Evolutionary conservation across 2,113 vertebrate species (phyloP).

Genomic region (Anarrhichthys ocellatus): DNA sequence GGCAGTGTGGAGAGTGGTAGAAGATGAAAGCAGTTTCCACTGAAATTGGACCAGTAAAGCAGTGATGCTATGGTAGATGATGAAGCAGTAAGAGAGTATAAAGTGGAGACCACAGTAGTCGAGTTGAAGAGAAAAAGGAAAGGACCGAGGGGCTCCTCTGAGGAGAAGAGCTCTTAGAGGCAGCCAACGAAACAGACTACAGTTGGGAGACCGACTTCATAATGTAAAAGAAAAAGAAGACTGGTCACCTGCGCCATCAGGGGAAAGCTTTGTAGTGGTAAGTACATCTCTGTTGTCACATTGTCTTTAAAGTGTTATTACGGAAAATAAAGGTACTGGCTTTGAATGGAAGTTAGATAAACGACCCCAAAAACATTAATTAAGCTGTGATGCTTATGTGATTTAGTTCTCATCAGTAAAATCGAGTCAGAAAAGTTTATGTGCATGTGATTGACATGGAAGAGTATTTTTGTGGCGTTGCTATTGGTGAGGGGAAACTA

Average conservation of each 20-base stretch:
- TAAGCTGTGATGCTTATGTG: background rate
- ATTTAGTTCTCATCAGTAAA: conserved; percentile 4
- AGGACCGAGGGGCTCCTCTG: conserved; percentile 5
- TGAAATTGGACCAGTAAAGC: conserved; percentile 39
- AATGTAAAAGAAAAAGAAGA: conserved; percentile 6
- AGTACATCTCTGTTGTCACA: conserved; percentile 40
- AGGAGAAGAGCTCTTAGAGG: conserved; percentile 25
- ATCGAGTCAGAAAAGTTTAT: background rate
- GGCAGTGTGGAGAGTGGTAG: conserved; percentile 56
- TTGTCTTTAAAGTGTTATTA: background rate
- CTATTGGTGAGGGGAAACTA: background rate
- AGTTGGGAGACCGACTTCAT: conserved; percentile 27
- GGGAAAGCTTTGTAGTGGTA: conserved; percentile 40
- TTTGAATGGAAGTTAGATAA: conserved; percentile 10
- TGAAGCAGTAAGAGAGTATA: conserved; percentile 54
- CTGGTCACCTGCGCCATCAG: background rate
- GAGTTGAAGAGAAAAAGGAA: conserved; percentile 8
- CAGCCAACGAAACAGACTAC: background rate
- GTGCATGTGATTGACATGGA: background rate
- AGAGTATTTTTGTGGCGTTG: background rate
- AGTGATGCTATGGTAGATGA: conserved; percentile 39
- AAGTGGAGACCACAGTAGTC: background rate
- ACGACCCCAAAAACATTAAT: background rate
- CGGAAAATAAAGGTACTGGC: conserved; percentile 12
- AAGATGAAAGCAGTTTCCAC: conserved; percentile 62